Evolutionary conservation across 2,888 invertebrate genomes (phyloP).

Genomic region (Meteorus cinctellus): DNA sequence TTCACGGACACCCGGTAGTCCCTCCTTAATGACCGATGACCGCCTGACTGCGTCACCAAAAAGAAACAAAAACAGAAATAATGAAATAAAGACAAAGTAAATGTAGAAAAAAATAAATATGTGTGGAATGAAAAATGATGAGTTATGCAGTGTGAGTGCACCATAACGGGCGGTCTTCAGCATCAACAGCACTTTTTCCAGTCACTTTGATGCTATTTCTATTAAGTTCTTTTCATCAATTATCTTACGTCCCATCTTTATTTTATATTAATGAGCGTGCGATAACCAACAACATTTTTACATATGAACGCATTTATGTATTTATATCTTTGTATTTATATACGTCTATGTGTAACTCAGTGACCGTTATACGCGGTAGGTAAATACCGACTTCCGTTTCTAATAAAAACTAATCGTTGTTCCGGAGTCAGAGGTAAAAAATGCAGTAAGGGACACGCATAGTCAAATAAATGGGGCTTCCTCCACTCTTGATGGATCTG

Average conservation of each 20-base stretch:
- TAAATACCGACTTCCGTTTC: constrained; percentile 44
- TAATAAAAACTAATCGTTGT: constrained; percentile 42
- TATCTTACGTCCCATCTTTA: constrained; percentile 26
- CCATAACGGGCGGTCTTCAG: background rate
- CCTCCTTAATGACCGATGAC: constrained; percentile 64
- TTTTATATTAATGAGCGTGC: constrained; percentile 24
- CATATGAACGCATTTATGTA: constrained; percentile 14
- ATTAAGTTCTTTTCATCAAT: background rate
- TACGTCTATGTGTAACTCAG: constrained; percentile 6
- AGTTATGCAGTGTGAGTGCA: background rate
- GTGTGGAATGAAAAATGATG: background rate
- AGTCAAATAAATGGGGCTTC: background rate
- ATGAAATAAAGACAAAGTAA: constrained; percentile 6
- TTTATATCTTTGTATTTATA: constrained; percentile 14
- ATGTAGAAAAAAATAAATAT: background rate
- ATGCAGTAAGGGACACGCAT: background rate
- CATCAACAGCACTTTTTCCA: constrained; percentile 16
- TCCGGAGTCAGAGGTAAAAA: constrained; percentile 29
- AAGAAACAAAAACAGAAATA: constrained; percentile 16
- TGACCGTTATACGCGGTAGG: constrained; percentile 31
- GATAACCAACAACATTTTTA: background rate
- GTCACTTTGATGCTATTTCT: constrained; percentile 3
- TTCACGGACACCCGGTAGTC: constrained; percentile 63
- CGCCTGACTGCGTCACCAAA: constrained; percentile 37
- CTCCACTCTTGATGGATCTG: background rate